These are phyloP conservation scores for Phoeniculus purpureus DNA, from an alignment of 2,797 vertebrate genomes.

Conservation along the genomic window DNA sequence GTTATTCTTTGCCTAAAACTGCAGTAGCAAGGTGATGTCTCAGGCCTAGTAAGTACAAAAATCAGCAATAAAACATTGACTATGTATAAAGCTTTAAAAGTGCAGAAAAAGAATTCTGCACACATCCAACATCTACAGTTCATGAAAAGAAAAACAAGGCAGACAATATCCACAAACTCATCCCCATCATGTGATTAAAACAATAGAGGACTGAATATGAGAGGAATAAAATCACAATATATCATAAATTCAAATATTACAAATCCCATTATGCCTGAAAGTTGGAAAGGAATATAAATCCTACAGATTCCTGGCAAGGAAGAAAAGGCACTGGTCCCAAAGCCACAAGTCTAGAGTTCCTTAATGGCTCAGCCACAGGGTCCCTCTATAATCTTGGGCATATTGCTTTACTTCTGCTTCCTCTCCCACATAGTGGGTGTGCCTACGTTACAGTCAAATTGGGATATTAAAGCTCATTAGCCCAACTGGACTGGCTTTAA, in stretches of 20 bases:
- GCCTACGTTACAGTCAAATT: constrained; percentile 6
- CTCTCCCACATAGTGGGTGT: constrained; percentile 38
- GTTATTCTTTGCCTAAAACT: neutral
- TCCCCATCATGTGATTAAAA: neutral
- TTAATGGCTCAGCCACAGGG: neutral
- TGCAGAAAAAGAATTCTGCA: neutral
- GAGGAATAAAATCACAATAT: neutral
- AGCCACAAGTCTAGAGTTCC: constrained; percentile 7
- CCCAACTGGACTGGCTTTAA: neutral
- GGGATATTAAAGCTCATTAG: neutral
- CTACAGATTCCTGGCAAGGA: constrained; percentile 7
- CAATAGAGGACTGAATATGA: neutral
- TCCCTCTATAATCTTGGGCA: constrained; percentile 23
- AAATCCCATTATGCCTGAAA: neutral
- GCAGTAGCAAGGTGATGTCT: neutral
- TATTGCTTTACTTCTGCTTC: constrained; percentile 55
- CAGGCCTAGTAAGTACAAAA: neutral
- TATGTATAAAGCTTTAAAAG: neutral
- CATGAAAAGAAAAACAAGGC: neutral
- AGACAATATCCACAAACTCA: neutral
- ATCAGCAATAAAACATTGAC: neutral
- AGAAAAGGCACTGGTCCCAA: neutral
- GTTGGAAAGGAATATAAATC: neutral
- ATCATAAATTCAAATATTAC: neutral
- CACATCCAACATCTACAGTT: neutral